Conservation (phyloP, 1,140 invertebrate species). For the Scaptomyza montana region DNA sequence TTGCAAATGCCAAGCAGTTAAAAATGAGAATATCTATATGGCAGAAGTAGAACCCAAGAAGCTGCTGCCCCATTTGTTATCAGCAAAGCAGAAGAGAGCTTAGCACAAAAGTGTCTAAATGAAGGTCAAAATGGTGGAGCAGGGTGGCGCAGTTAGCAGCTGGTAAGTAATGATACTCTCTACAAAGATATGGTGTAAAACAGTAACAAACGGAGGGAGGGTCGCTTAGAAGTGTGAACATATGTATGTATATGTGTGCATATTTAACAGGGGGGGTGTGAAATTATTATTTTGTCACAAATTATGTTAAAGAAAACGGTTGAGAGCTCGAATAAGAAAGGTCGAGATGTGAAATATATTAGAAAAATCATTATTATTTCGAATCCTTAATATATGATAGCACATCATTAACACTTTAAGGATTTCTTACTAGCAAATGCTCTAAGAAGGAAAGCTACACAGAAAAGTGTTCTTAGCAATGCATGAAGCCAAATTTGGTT, state of each 20-base stretch:
- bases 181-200: background rate
- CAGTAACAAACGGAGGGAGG: too few relatives aligned
- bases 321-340: too few relatives aligned
- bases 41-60: slow-evolving; percentile 8
- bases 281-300: background rate
- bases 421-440: too few relatives aligned
- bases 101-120: slow-evolving; percentile 30
- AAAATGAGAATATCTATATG: slow-evolving; percentile 72
- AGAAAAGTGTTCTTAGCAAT: too few relatives aligned
- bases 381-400: too few relatives aligned
- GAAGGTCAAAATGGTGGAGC: slow-evolving; percentile 42
- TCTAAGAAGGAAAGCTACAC: too few relatives aligned
- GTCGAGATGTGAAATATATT: too few relatives aligned
- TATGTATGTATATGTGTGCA: background rate
- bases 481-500: too few relatives aligned
- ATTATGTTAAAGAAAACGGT: background rate
- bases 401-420: too few relatives aligned
- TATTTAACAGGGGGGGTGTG: too few relatives aligned
- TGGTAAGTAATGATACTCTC: background rate
- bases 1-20: slow-evolving; percentile 81
- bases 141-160: background rate
- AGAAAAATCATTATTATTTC: too few relatives aligned
- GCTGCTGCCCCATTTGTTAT: slow-evolving; percentile 70
- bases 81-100: slow-evolving; percentile 23
- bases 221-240: background rate